Base-by-base conservation (phyloP, 1,140 invertebrate genomes). In the Olivierus martensii region DNA sequence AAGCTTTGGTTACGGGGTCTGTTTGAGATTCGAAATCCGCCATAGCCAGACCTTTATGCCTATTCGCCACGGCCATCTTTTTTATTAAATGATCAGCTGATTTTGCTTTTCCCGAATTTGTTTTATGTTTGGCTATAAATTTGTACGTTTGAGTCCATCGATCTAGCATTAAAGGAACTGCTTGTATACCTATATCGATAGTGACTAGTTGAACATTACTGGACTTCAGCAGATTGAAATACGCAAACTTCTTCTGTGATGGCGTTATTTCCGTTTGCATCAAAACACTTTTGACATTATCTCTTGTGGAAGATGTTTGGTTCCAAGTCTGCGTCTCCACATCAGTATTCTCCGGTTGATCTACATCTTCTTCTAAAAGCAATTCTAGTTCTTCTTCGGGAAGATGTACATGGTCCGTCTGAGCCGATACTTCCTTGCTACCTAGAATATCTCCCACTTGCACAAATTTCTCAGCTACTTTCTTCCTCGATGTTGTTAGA, bases 1-100 rank as follows among this genome's bases (percentile, higher is more conserved):
- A 46, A 18, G 56, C 59, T 52, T 49, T 46, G 14, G 53, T 52
- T 3, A 62, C 50, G 15, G 59, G 59, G 41, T 62, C 59, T 6
- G 61, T 62, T 43, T 62, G 61, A 10, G 59, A 55, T 34, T 61
- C 59, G 37, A 62, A 61, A 45, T 62, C 59, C 10, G 56, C 47
- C 51, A 51, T 57, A 34, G 46, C n/a, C 21, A 37, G 14, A 15
- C 14, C 39, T 41, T 18, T 41, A 18, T 15, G 39, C 3, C 14
- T n/a, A 11, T 41, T 41, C 39, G n/a, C 17, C 14, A 9, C 39
- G 11, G 14, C 17, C 5, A 15, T 41, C 11, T 15, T n/a, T 11
- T 41, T 18, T n/a, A 15, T 12, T 15, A 15, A 15, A 5, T 5
- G n/a, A 12, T 41, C 17, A 11, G 12, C 17, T 11, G 14, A 15